phyloP scores from a whole-genome alignment of 1,140 invertebrate species.

The Cydia pomonella region DNA sequence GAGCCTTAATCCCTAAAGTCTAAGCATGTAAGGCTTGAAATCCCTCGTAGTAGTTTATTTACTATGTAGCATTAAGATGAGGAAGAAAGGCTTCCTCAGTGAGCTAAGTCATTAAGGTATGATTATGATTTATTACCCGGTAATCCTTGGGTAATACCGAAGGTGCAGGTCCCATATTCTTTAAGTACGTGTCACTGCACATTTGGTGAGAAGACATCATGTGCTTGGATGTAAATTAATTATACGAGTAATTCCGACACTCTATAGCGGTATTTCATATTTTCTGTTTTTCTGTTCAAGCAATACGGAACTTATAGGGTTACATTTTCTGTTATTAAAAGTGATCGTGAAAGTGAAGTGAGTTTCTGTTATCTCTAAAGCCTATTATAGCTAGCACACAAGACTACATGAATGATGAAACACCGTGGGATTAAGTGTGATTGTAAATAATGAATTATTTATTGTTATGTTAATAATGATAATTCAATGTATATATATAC shows the following conservation, averaged over 20 bases:
- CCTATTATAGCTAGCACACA: no score
- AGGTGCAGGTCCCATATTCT: neutral
- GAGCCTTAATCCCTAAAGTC: neutral
- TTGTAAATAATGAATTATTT: no score
- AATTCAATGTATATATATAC: no score
- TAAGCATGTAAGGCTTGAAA: neutral
- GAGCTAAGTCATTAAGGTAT: constrained; percentile 14
- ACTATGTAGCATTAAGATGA: constrained; percentile 5
- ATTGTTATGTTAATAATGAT: no score
- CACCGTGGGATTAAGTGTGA: no score
- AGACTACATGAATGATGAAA: no score
- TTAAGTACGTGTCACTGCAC: constrained; percentile 7
- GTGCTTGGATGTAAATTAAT: neutral
- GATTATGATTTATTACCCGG: constrained; percentile 21
- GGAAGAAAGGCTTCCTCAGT: neutral
- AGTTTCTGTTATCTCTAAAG: no score
- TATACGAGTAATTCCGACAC: neutral
- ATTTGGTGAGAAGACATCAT: neutral
- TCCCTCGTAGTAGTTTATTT: neutral
- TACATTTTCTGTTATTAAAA: no score
- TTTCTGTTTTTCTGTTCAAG: no score
- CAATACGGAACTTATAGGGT: no score
- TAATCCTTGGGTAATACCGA: constrained; percentile 15
- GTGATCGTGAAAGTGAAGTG: no score
- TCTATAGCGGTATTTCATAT: neutral